phyloP scores from a whole-genome alignment of 2,113 vertebrate genomes.

The Engystomops pustulosus region DNA sequence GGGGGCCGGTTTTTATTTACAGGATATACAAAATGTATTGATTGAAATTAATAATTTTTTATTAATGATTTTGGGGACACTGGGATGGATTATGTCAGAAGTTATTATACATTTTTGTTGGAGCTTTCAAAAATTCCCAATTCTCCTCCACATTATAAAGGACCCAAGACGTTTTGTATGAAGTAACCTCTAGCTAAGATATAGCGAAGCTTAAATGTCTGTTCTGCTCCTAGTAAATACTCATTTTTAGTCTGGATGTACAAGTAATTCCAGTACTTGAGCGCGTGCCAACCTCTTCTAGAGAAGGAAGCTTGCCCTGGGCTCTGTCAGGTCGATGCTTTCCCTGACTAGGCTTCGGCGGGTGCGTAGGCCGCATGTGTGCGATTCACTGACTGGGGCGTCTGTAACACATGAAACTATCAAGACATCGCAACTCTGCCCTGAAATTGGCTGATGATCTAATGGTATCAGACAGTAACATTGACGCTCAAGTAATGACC shows the following conservation, averaged over 20 bases:
- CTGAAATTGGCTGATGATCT: not conserved
- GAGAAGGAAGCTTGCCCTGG: slow-evolving; percentile 29
- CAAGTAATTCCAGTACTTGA: slow-evolving; percentile 8
- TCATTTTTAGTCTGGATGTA: slow-evolving; percentile 27
- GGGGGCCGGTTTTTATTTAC: no score
- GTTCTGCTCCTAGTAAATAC: not conserved
- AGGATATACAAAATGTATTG: no score
- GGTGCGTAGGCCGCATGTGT: not conserved
- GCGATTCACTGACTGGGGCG: slow-evolving; percentile 1
- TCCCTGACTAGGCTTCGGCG: slow-evolving; percentile 17
- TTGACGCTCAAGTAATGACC: not conserved
- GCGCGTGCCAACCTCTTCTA: slow-evolving; percentile 1
- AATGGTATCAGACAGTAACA: not conserved
- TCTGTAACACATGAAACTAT: not conserved
- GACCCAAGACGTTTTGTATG: no score
- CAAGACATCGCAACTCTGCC: not conserved
- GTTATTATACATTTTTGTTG: no score
- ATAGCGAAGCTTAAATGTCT: not conserved
- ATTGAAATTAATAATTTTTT: no score
- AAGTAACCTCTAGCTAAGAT: not conserved
- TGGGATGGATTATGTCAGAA: no score
- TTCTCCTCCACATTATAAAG: no score
- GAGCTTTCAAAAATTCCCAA: no score
- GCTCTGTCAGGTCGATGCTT: slow-evolving; percentile 26
- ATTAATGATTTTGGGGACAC: no score